A percentile compares a stretch with the other conserved stretches of the same genome.
Evolutionary conservation across 2,797 vertebrate species (phyloP).

Genomic region (Cossypha niveicapilla): DNA sequence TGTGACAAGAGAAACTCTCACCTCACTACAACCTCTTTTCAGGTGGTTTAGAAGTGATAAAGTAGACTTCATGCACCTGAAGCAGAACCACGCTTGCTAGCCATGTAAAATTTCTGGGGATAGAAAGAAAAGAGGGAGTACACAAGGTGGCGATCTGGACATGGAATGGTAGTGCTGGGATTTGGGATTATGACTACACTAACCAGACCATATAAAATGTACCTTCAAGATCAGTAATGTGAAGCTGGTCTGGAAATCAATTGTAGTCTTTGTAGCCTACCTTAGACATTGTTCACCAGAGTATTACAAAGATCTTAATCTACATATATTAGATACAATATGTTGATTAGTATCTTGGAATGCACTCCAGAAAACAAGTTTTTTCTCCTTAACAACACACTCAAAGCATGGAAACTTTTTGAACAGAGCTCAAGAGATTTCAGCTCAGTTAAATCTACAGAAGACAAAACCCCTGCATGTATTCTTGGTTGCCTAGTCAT

Average conservation of each 20-base stretch:
- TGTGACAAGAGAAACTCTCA: background rate
- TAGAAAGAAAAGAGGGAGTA: background rate
- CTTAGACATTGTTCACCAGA: background rate
- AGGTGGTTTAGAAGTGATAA: background rate
- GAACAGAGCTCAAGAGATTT: background rate
- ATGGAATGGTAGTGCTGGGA: background rate
- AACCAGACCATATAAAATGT: background rate
- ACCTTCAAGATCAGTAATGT: background rate
- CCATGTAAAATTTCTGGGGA: background rate
- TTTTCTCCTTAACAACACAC: background rate
- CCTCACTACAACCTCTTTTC: background rate
- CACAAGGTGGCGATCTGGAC: accelerated
- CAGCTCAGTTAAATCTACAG: background rate
- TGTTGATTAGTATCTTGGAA: background rate
- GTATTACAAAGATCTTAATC: background rate
- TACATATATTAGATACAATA: background rate
- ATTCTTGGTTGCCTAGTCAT: background rate
- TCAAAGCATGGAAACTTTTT: background rate
- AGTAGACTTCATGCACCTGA: background rate
- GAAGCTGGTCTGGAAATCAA: background rate
- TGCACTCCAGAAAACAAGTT: background rate
- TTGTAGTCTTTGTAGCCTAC: background rate
- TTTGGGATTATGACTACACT: background rate
- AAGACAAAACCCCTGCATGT: background rate
- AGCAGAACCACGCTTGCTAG: accelerated